Evolutionary conservation across 2,113 vertebrate species (phyloP).

Genomic region (Acrocephalus kingi): DNA sequence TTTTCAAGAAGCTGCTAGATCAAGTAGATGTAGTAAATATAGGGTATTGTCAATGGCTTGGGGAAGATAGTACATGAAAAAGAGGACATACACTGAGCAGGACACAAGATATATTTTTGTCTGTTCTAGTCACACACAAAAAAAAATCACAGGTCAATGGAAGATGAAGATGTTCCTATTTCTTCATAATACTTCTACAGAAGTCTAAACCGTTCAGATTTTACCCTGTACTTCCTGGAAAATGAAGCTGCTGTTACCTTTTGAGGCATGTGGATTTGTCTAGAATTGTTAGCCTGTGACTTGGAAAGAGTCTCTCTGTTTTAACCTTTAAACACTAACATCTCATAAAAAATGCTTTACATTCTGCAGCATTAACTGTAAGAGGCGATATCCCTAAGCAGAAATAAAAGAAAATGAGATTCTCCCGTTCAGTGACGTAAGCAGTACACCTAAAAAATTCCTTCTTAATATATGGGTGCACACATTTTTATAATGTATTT

Average conservation of each 20-base stretch:
- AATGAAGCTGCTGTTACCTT: not conserved
- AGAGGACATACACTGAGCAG: not conserved
- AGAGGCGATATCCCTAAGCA: not conserved
- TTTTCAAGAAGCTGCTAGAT: not conserved
- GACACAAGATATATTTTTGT: not conserved
- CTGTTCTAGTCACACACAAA: not conserved
- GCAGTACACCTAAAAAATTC: not conserved
- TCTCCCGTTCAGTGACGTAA: not conserved
- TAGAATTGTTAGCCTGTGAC: not conserved
- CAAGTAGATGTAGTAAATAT: not conserved
- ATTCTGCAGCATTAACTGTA: not conserved
- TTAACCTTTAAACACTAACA: not conserved
- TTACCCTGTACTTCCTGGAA: not conserved
- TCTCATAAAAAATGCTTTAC: not conserved
- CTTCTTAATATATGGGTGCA: not conserved
- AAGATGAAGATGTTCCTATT: not conserved
- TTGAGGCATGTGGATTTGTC: not conserved
- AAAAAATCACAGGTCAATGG: not conserved
- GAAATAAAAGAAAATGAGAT: not conserved
- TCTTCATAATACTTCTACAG: not conserved
- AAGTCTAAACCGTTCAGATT: not conserved
- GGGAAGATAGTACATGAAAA: not conserved
- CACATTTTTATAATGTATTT: not conserved
- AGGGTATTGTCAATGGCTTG: not conserved
- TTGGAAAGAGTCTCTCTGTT: not conserved